Evolutionary conservation across 2,888 invertebrate genomes (phyloP), one percentile per base, ranked within the genome.

Genomic region (Phalangium opilio): DNA sequence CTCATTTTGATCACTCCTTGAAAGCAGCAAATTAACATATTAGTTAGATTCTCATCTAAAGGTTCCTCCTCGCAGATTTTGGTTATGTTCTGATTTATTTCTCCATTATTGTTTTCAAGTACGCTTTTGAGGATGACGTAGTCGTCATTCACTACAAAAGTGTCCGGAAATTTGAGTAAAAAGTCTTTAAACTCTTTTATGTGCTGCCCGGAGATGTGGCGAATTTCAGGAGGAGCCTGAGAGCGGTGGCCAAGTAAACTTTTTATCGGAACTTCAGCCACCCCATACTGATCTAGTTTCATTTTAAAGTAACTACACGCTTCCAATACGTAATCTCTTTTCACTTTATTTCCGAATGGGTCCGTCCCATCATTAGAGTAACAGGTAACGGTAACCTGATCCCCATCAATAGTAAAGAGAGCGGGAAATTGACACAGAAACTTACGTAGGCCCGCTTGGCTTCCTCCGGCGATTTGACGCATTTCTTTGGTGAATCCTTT

Each of bases 401-500:
- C 91, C 58, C 86, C 95, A 65, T 90, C 85, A 62, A 98, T 83
- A 59, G 79, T 76, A 74, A 98, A 98, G 63, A 98, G 76, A 54
- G 90, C 83, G 60, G 98, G 96, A 75, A 93, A 95, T 67, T 93
- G 90, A 48, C 81, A 76, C 63, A 98, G 76, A 71, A 98, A 98
- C 70, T 95, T 95, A 69, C 89, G 90, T 51, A 98, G 75, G 48
- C 96, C 89, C 60, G 86, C 86, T 70, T 95, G 93, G 59, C 90
- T 91, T 60, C 91, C 91, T 57, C 95, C 73, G 43, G 71, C 70
- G 40, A 72, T 70, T 53, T 67, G 63, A 47, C 67, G 57, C 73
- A 74, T 74, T 73, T 96, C 96, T 72, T 91, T 87, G 19, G 96
- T 93, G 70, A 98, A 98, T 59, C 90, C 95, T 69, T 93, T 91